Percentiles rank a stretch among this genome's conserved stretches.
Evolutionary conservation across 2,113 vertebrate species (phyloP).

Genomic region (Addax nasomaculatus): DNA sequence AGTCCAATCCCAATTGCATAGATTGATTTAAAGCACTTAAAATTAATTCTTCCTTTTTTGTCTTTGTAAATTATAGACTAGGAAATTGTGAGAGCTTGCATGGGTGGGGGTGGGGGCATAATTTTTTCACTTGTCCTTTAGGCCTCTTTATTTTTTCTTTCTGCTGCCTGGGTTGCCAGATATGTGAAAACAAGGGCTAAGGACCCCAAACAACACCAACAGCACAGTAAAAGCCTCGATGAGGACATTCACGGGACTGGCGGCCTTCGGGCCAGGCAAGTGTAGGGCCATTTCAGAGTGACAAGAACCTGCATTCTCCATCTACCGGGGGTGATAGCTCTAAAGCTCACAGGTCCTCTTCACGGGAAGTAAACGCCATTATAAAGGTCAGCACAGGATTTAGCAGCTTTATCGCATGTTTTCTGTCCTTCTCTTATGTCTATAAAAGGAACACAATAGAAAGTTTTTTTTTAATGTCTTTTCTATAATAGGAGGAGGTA

Average conservation of each 20-base stretch:
- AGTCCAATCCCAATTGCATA: neutral
- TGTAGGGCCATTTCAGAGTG: neutral
- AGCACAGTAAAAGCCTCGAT: neutral
- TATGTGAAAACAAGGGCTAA: neutral
- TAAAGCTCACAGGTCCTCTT: constrained; percentile 17
- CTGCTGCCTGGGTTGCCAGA: neutral
- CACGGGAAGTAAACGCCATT: neutral
- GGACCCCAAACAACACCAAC: neutral
- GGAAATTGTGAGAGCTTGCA: neutral
- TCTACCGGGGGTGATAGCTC: neutral
- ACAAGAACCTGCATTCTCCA: neutral
- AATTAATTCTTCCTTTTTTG: neutral
- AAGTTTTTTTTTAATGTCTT: neutral
- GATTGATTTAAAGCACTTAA: neutral
- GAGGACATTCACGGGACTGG: neutral
- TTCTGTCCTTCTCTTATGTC: neutral
- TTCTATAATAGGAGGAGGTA: neutral
- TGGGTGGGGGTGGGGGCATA: neutral
- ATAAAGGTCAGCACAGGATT: constrained; percentile 32
- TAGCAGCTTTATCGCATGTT: neutral
- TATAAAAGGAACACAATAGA: neutral
- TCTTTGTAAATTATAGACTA: neutral
- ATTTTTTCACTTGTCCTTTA: neutral
- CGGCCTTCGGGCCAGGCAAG: neutral
- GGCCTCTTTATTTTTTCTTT: neutral